These are phyloP conservation scores for Rhinoderma darwinii DNA, from an alignment of 2,113 vertebrate genomes.

Conservation along the genomic window DNA sequence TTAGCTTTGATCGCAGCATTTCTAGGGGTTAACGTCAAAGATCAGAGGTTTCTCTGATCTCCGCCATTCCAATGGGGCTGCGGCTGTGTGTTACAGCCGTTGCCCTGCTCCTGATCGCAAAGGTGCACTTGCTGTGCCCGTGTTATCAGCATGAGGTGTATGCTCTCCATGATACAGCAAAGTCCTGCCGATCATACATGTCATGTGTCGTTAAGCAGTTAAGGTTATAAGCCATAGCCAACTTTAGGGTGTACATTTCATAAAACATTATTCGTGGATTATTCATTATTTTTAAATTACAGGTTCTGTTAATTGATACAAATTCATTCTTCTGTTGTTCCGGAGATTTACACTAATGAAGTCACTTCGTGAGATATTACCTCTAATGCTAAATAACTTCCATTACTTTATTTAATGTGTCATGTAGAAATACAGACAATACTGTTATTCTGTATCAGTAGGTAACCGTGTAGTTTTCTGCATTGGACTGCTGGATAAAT, in stretches of 20 bases:
- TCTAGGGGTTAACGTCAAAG: no score
- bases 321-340: not conserved
- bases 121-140: no score
- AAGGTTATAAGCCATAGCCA: not conserved
- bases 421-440: not conserved
- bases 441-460: not conserved
- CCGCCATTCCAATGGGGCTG: no score
- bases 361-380: not conserved
- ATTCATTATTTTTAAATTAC: not conserved
- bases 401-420: not conserved
- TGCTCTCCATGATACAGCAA: no score
- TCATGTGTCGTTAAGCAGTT: no score
- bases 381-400: not conserved
- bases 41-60: no score
- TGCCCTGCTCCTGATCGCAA: no score
- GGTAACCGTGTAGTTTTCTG: not conserved
- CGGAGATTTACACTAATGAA: not conserved
- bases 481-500: not conserved
- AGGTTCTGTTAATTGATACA: not conserved
- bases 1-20: no score
- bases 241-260: not conserved
- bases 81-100: no score
- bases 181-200: no score
- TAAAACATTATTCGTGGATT: not conserved
- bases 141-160: no score